Evolutionary conservation across 2,888 invertebrate genomes (phyloP).

Genomic region (Teleiodes luculella): DNA sequence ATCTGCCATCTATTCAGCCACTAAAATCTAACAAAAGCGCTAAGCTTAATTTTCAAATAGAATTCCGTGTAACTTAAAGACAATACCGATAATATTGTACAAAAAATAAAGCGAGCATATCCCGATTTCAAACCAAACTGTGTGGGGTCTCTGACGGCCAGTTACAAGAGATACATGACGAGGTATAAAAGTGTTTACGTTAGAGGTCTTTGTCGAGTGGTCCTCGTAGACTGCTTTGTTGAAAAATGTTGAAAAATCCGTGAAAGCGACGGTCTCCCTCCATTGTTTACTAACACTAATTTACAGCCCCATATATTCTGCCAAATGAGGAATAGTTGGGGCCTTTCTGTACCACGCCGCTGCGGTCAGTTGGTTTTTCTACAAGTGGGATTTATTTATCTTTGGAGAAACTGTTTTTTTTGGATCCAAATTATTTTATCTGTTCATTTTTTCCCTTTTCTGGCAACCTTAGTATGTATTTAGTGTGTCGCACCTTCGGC

Average conservation of each 20-base stretch:
- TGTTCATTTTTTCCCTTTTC: too few relatives aligned
- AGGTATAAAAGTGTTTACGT: neutral
- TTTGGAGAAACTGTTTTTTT: neutral
- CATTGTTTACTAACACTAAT: slow-evolving; percentile 27
- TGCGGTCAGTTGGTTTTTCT: slow-evolving; percentile 9
- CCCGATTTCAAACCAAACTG: neutral
- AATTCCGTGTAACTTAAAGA: neutral
- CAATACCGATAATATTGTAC: too few relatives aligned
- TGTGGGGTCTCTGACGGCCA: slow-evolving; percentile 7
- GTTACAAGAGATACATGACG: neutral
- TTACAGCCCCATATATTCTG: slow-evolving; percentile 24
- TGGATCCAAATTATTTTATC: neutral
- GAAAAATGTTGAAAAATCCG: slow-evolving; percentile 24
- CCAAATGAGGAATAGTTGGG: slow-evolving; percentile 24
- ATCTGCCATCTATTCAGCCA: too few relatives aligned
- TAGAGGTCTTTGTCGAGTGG: neutral
- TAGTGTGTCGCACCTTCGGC: too few relatives aligned
- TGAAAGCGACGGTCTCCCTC: slow-evolving; percentile 13
- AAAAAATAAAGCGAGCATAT: neutral
- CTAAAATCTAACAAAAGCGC: too few relatives aligned
- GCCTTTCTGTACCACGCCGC: slow-evolving; percentile 3
- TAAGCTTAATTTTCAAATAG: neutral
- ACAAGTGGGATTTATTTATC: neutral
- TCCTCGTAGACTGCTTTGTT: slow-evolving; percentile 12
- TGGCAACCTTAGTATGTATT: too few relatives aligned